These are phyloP conservation scores for Ditula angustiorana DNA, from an alignment of 2,888 invertebrate genomes.

Conservation along the genomic window DNA sequence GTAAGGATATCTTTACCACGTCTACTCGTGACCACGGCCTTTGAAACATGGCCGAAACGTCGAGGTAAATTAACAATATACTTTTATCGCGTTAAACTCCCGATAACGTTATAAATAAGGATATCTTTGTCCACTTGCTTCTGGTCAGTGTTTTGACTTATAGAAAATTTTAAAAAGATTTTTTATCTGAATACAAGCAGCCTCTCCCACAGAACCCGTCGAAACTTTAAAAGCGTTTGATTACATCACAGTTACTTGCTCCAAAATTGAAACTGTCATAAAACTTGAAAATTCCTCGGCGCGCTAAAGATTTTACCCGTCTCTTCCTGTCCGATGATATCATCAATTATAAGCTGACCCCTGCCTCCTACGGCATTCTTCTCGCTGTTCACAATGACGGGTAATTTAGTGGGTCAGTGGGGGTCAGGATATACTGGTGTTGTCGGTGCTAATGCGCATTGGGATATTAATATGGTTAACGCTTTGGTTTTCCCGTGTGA, in stretches of 20 bases:
- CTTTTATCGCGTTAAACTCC: no score
- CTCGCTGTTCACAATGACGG: slow-evolving; percentile 22
- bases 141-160: no score
- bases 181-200: no score
- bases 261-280: slow-evolving; percentile 28
- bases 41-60: no score
- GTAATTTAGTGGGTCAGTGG: slow-evolving; percentile 27
- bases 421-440: slow-evolving; percentile 46
- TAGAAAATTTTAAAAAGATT: no score
- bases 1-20: no score
- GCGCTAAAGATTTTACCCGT: slow-evolving; percentile 56
- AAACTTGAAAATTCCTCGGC: slow-evolving; percentile 38
- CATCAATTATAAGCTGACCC: slow-evolving; percentile 51
- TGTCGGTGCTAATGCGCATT: slow-evolving; percentile 62
- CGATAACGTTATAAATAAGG: no score
- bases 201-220: neutral
- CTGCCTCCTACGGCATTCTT: slow-evolving; percentile 22
- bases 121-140: no score
- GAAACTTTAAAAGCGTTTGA: neutral
- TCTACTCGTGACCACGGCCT: no score
- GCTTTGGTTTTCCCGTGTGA: slow-evolving; percentile 76
- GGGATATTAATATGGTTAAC: slow-evolving; percentile 76
- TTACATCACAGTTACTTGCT: slow-evolving; percentile 14
- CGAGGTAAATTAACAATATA: no score
- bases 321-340: slow-evolving; percentile 50